Percentiles rank a stretch among this genome's conserved stretches.
Evolutionary conservation across 2,888 invertebrate genomes (phyloP).

Genomic region (Macrophya annulata): DNA sequence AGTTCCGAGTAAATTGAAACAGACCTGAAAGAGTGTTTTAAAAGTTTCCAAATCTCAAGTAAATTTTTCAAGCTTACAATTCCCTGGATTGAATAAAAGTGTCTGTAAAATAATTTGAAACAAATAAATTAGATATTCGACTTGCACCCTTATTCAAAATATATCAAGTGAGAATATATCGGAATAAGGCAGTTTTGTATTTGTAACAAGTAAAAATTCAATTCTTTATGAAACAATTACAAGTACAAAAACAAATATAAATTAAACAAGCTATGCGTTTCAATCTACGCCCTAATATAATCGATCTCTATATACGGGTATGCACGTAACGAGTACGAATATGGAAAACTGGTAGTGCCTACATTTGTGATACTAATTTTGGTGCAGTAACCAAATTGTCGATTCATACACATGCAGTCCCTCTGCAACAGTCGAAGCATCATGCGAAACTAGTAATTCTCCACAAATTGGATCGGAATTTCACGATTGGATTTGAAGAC

Average conservation of each 20-base stretch:
- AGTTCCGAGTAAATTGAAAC: background rate
- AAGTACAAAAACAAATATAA: background rate
- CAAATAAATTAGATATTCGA: background rate
- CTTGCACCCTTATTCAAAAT: background rate
- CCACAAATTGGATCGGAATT: slow-evolving; percentile 46
- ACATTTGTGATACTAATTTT: slow-evolving; percentile 35
- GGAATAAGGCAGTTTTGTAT: background rate
- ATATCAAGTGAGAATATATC: background rate
- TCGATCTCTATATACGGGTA: background rate
- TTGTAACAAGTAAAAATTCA: background rate
- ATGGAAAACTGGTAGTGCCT: slow-evolving; percentile 16
- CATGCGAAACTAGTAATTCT: slow-evolving; percentile 35
- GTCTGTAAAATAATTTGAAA: background rate
- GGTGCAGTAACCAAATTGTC: slow-evolving; percentile 15
- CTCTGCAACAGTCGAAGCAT: slow-evolving; percentile 12
- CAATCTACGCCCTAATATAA: background rate
- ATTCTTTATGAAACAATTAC: background rate
- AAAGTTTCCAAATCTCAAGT: background rate
- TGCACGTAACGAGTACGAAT: background rate
- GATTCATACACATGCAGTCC: slow-evolving; percentile 18
- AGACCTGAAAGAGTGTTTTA: background rate
- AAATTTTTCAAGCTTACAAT: background rate
- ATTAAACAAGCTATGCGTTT: background rate
- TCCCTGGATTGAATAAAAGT: no score
- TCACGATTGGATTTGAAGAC: slow-evolving; percentile 51